Conservation (phyloP, 1,140 invertebrate species). For the Carposina sasakii region DNA sequence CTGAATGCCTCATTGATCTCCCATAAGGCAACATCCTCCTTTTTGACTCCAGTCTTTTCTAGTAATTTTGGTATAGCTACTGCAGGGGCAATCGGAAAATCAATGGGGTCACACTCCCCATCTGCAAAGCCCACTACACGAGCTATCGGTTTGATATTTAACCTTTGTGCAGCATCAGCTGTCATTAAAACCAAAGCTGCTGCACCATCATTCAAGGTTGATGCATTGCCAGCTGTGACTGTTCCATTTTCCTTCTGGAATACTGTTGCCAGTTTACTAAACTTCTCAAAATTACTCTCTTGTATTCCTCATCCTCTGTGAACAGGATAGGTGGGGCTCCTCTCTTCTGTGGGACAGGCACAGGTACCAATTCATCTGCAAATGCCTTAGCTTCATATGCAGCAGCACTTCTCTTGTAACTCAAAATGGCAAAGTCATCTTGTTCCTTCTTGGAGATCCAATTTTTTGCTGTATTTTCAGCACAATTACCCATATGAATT, state of each 20-base stretch:
- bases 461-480: constrained; percentile 98
- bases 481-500: constrained; percentile 99
- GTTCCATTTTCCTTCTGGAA: constrained; percentile 96
- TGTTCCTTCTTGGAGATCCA: constrained; percentile 90
- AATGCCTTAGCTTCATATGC: constrained; percentile 88
- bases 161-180: constrained; percentile 80
- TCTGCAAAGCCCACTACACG: constrained; percentile 94
- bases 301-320: constrained; percentile 96
- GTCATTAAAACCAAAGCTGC: constrained; percentile 93
- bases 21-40: constrained; percentile 94
- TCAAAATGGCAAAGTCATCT: constrained; percentile 95
- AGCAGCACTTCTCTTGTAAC: constrained; percentile 91
- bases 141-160: constrained; percentile 91
- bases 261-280: constrained; percentile 89
- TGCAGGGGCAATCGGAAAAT: constrained; percentile 98
- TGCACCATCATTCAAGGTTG: constrained; percentile 97
- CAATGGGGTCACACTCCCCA: constrained; percentile 96
- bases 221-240: constrained; percentile 98
- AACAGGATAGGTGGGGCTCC: constrained; percentile 85
- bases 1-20: constrained; percentile 99
- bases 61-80: constrained; percentile 91
- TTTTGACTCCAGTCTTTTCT: constrained; percentile 84
- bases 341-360: constrained; percentile 86
- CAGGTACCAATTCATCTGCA: constrained; percentile 89
- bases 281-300: constrained; percentile 95